Conservation (phyloP, 1,140 invertebrate genomes). For the Lasaia peninsularis region DNA sequence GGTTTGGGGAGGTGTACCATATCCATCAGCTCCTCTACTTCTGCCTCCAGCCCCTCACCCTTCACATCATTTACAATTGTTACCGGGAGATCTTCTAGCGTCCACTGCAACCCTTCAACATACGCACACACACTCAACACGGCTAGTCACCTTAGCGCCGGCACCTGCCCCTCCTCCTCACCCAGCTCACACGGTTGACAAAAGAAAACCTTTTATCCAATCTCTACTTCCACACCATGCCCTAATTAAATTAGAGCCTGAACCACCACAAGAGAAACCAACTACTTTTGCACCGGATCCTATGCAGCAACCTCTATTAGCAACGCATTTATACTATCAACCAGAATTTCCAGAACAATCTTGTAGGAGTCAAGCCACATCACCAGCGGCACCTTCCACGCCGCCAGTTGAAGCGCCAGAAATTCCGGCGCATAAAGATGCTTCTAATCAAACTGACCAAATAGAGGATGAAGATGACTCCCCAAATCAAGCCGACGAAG, state of each 20-base stretch:
- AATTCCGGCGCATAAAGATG: constrained; percentile 83
- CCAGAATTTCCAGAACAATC: constrained; percentile 60
- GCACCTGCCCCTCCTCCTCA: constrained; percentile 61
- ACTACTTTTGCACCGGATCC: constrained; percentile 77
- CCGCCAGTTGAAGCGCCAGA: constrained; percentile 79
- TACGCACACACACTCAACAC: constrained; percentile 79
- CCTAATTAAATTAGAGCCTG: constrained; percentile 83
- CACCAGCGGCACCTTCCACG: constrained; percentile 76
- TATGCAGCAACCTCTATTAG: constrained; percentile 77
- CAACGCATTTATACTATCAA: constrained; percentile 78
- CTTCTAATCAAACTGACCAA: constrained; percentile 88
- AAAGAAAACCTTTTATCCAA: constrained; percentile 78
- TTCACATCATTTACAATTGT: constrained; percentile 79
- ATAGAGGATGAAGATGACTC: constrained; percentile 77
- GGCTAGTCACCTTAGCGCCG: constrained; percentile 78
- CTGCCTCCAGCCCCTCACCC: constrained; percentile 81
- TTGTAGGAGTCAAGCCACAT: constrained; percentile 78
- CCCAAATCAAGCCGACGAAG: constrained; percentile 71
- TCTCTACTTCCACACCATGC: constrained; percentile 78
- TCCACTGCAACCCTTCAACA: constrained; percentile 77
- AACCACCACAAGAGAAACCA: constrained; percentile 66
- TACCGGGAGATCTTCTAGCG: constrained; percentile 77
- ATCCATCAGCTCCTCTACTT: constrained; percentile 79
- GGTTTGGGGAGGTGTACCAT: constrained; percentile 84
- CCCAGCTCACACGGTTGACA: constrained; percentile 62